Evolutionary conservation across 1,140 invertebrate species (phyloP), one percentile per base, ranked within the genome.

Genomic region (Asbolus verrucosus): DNA sequence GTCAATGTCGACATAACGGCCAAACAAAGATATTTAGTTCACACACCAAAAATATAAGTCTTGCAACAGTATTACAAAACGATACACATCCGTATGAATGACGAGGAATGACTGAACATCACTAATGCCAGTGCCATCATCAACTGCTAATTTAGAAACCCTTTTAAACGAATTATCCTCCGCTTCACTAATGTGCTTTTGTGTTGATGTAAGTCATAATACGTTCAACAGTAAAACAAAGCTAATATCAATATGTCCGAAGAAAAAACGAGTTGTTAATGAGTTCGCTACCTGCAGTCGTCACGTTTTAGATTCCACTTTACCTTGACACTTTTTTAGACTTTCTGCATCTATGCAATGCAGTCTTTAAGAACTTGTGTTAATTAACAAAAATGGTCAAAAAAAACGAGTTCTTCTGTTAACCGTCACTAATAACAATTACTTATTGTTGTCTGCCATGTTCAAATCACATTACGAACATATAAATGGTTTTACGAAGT

Each of bases 81-180:
- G 61, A 36, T 73, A 73, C 65, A 75, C 71, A 62, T 72, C 73
- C 14, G 73, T 73, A 61, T 75, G 75, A 72, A 74, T 73, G 77
- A 73, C 73, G 73, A 70, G 61, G 72, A 76, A 76, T 75, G 72
- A 77, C 76, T 77, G 73, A 78, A 72, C 71, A 74, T 68, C 65
- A 73, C 75, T 78, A 79, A 76, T 79, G 78, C 60, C 54, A 76
- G 71, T 74, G 74, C 76, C 74, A 77, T 79, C 78, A 79, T 79
- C 78, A 79, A 78, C 77, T 75, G 76, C 76, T 78, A 78, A 78
- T 77, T 79, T 78, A 76, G 78, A 77, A 79, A 77, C 78, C 78
- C 77, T 79, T 79, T 78, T 77, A 78, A 79, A 77, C 78, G 76
- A 78, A 78, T 77, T 79, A 79, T 79, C 71, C 77, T 78, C 75